Evolutionary conservation across 30 jellyfish, hydroid and myxozoan genomes (phyloP).

Genomic region (Chironex yamaguchii): DNA sequence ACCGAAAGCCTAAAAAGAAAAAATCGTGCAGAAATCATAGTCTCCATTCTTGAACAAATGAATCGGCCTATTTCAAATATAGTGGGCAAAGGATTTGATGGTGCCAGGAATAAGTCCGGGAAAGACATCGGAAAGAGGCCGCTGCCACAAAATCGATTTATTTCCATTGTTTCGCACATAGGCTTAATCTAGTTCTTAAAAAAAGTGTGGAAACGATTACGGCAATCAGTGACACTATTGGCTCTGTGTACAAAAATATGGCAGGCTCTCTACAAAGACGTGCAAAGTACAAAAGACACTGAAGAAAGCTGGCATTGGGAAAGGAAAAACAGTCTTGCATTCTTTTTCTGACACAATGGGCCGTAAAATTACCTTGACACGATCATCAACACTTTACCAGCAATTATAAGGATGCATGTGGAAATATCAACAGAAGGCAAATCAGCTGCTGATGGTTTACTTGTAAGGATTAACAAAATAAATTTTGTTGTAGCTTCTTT

Average conservation of each 20-base stretch:
- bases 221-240: conserved; percentile 17
- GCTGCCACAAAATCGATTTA: conserved; percentile 19
- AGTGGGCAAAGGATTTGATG: no score
- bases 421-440: neutral
- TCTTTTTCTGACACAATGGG: conserved; percentile 18
- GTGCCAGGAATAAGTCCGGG: neutral
- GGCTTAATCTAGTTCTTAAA: conserved; percentile 39
- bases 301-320: conserved; percentile 6
- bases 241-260: conserved; percentile 8
- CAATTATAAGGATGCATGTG: neutral
- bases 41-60: no score
- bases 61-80: no score
- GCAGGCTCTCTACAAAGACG: conserved; percentile 42
- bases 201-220: conserved; percentile 3
- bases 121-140: conserved; percentile 33
- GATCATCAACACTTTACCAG: neutral
- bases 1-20: conserved; percentile 47
- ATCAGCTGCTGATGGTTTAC: no score
- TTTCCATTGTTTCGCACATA: conserved; percentile 47
- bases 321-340: conserved; percentile 2
- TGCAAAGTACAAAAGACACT: neutral
- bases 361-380: conserved; percentile 20
- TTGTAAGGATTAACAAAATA: conserved; percentile 8
- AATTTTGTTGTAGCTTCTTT: conserved; percentile 22
- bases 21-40: conserved; percentile 34